phyloP scores from a whole-genome alignment of 1,140 invertebrate species.

The Hormaphis cornu region DNA sequence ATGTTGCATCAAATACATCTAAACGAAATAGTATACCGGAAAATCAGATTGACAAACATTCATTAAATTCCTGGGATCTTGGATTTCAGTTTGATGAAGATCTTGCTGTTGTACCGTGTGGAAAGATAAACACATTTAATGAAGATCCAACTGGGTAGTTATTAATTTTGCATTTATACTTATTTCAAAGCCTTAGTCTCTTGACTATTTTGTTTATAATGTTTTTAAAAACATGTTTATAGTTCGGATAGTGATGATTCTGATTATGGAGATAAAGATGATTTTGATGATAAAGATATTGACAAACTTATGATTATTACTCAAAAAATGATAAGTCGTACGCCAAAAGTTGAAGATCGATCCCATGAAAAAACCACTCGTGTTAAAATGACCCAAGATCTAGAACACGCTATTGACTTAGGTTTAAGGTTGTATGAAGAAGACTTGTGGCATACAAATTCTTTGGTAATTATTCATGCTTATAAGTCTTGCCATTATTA shows the following conservation, averaged over 20 bases:
- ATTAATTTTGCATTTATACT: not conserved
- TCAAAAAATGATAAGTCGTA: slow-evolving; percentile 52
- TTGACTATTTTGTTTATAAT: slow-evolving; percentile 40
- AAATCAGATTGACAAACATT: slow-evolving; percentile 37
- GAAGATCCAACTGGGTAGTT: slow-evolving; percentile 46
- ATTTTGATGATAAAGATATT: slow-evolving; percentile 85
- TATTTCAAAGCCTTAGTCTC: slow-evolving; percentile 25
- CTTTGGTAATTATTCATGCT: slow-evolving; percentile 38
- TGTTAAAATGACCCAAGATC: slow-evolving; percentile 85
- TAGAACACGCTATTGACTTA: slow-evolving; percentile 89
- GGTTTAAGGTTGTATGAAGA: slow-evolving; percentile 91
- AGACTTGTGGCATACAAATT: slow-evolving; percentile 45
- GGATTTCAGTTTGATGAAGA: slow-evolving; percentile 98
- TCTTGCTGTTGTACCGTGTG: slow-evolving; percentile 61
- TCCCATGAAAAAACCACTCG: slow-evolving; percentile 74
- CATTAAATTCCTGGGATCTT: slow-evolving; percentile 50
- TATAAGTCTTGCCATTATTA: not conserved
- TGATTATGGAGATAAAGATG: slow-evolving; percentile 55
- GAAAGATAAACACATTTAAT: slow-evolving; percentile 74
- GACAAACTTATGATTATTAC: slow-evolving; percentile 94
- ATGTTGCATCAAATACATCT: not conserved
- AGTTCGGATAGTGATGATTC: slow-evolving; percentile 66
- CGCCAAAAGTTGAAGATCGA: slow-evolving; percentile 57
- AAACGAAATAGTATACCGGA: slow-evolving; percentile 37
- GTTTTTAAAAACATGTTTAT: slow-evolving; percentile 35